Percentiles rank a stretch among this genome's conserved stretches.
phyloP scores from a whole-genome alignment of 2,113 vertebrate genomes.

The Erpornis zantholeuca region DNA sequence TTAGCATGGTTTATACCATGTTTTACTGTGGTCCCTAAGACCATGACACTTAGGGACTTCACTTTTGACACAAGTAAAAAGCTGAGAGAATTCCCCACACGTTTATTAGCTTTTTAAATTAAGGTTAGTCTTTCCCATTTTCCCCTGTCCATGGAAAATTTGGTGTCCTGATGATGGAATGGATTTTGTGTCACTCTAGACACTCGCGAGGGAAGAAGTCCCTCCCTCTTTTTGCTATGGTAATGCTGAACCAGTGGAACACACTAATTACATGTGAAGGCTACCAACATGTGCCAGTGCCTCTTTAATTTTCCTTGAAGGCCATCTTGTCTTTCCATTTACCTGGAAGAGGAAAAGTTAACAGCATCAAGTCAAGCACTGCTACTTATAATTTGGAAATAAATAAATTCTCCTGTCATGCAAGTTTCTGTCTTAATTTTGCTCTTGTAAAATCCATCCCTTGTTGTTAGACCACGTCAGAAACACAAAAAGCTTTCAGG shows the following conservation, averaged over 20 bases:
- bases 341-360: not conserved
- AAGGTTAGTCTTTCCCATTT: not conserved
- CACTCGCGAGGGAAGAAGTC: not conserved
- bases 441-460: not conserved
- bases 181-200: not conserved
- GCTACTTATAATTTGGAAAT: not conserved
- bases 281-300: accelerated
- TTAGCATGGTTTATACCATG: no score
- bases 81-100: not conserved
- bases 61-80: not conserved
- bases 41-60: not conserved
- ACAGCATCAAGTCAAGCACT: not conserved
- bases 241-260: not conserved
- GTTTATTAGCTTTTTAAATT: not conserved
- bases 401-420: not conserved
- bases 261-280: not conserved
- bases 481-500: not conserved
- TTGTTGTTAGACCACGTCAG: not conserved
- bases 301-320: not conserved
- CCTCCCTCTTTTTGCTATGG: not conserved
- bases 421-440: not conserved
- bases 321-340: not conserved
- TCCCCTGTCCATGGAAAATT: not conserved
- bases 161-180: not conserved
- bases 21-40: no score